These are phyloP conservation scores for Sturnus vulgaris DNA, from an alignment of 2,113 vertebrate species.

Conservation along the genomic window DNA sequence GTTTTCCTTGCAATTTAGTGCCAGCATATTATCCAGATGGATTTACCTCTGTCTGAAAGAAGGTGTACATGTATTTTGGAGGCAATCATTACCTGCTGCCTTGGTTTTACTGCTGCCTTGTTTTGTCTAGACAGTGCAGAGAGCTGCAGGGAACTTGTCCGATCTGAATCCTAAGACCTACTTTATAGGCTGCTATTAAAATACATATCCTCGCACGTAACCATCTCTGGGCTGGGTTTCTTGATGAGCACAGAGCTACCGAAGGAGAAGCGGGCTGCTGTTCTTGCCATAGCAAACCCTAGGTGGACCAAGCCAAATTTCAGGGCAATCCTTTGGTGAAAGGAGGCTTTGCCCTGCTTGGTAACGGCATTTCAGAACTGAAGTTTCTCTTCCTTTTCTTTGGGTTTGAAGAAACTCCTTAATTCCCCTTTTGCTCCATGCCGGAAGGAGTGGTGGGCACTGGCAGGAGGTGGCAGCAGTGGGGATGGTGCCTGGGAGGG, in stretches of 20 bases:
- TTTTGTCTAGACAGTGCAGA: slow-evolving; percentile 78
- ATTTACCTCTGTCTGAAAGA: slow-evolving; percentile 71
- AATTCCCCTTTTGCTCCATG: slow-evolving; percentile 30
- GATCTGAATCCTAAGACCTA: slow-evolving; percentile 44
- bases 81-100: slow-evolving; percentile 72
- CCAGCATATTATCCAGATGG: slow-evolving; percentile 68
- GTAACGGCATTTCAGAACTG: background rate
- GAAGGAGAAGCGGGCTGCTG: background rate
- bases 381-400: slow-evolving; percentile 63
- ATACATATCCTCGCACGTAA: slow-evolving; percentile 19
- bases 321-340: background rate
- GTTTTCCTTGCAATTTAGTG: slow-evolving; percentile 66
- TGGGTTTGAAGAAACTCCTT: slow-evolving; percentile 19
- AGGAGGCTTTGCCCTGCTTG: background rate
- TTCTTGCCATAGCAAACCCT: background rate
- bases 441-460: background rate
- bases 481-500: background rate
- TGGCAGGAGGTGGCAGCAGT: background rate
- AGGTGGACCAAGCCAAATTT: rapidly evolving
- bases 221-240: background rate
- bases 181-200: slow-evolving; percentile 63
- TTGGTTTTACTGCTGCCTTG: slow-evolving; percentile 74
- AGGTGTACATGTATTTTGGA: slow-evolving; percentile 64
- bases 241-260: background rate
- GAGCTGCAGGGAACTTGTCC: slow-evolving; percentile 69